These are phyloP conservation scores for rat (Rattus norvegicus) DNA, from an alignment of 2,113 vertebrate genomes.

Conservation along the genomic window GRCr8 NC_086031.1:85931001-85931500, in stretches of 20 bases:
- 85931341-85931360: not conserved
- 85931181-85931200: not conserved
- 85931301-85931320: not conserved
- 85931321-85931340: not conserved
- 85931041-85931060: too few species aligned
- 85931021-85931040: too few species aligned
- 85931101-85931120: not conserved
- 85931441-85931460: not conserved
- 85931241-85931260: not conserved
- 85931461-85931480: slow-evolving; percentile 58
- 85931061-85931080: too few species aligned
- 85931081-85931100: too few species aligned
- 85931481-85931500: slow-evolving; percentile 10
- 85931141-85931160: not conserved
- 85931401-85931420: not conserved
- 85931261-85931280: not conserved
- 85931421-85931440: not conserved
- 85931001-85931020: too few species aligned
- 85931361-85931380: not conserved
- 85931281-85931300: not conserved
- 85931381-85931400: not conserved
- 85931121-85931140: not conserved
- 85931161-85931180: not conserved
- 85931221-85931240: not conserved
- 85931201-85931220: not conserved